Base-by-base conservation (phyloP, 2,888 invertebrate genomes). In the Ptycholaimellus sp. region DNA sequence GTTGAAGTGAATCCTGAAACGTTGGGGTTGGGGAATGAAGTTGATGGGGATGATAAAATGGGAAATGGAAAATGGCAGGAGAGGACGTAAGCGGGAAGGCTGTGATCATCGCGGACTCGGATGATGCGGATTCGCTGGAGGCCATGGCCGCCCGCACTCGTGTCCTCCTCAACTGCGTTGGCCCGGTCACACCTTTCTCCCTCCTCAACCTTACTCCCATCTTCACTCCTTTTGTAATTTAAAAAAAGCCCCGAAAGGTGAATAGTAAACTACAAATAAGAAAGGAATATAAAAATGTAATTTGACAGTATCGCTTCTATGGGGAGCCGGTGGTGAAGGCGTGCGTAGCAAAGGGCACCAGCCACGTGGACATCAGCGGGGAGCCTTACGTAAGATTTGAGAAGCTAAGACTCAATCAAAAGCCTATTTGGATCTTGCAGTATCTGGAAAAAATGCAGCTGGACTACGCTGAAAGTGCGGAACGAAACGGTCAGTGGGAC, bases 281-380 rank as follows among this genome's bases (percentile, higher is more conserved):
- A 14, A 29, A 29, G 6, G 14, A n/a, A 29, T 5, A 29, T 13
- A 29, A 5, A 13, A 29, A n/a, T 5, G 14, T 6, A 29, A 29
- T 13, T 7, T 29, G n/a, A 25, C 46, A 65, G 61, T 65, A 62
- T 44, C 54, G 60, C 28, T 72, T 79, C 54, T 76, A 70, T 59
- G 87, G 87, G 1, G 82, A 83, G 56, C 68, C 72, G 2, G 77
- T 85, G 9, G 73, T 87, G 0, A 71, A 72, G 48, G 81, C 83
- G 1, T 83, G 80, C 46, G 67, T 81, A 18, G 72, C 72, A 36
- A 68, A 70, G 30, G 70, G 70, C 38, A 70, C 82, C 0, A 74
- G 81, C 63, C 76, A 83, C 53, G 71, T 90, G 7, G 87, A 87
- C 59, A 73, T 90, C 25, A 76, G 73, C 53, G 87, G 83, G 2